phyloP scores from a whole-genome alignment of 2,113 vertebrate genomes.

The Syrmaticus mikado region DNA sequence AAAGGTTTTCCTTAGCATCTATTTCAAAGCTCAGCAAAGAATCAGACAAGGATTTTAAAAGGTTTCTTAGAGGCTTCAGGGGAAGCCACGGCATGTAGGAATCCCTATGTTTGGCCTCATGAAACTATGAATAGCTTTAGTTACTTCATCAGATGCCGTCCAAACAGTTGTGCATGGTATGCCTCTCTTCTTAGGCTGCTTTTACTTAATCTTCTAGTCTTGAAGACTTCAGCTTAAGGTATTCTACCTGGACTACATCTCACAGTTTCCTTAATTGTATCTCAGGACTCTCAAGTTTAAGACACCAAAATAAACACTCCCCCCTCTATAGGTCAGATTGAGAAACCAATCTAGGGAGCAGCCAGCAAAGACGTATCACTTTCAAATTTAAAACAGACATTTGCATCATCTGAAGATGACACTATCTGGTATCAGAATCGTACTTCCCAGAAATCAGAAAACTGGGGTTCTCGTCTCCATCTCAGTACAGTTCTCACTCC shows the following conservation, averaged over 20 bases:
- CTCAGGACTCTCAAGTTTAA: neutral
- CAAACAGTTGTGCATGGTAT: neutral
- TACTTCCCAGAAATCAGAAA: neutral
- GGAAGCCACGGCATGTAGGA: neutral
- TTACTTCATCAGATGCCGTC: neutral
- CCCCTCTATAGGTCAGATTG: neutral
- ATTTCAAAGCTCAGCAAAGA: neutral
- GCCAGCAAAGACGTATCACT: neutral
- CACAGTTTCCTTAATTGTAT: neutral
- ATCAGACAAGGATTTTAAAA: neutral
- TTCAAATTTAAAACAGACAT: neutral
- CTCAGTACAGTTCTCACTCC: neutral
- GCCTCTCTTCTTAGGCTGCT: fast-evolving
- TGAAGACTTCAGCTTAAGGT: neutral
- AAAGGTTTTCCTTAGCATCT: neutral
- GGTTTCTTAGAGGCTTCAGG: neutral
- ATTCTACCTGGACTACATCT: neutral
- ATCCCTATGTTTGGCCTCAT: neutral
- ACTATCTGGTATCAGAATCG: neutral
- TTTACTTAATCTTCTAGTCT: neutral
- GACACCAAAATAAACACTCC: neutral
- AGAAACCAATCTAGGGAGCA: neutral
- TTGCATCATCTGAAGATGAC: neutral
- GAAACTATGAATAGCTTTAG: neutral
- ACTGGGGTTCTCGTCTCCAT: neutral